These are phyloP conservation scores for Perodicticus potto DNA, from an alignment of 2,797 vertebrate species.

Conservation along the genomic window DNA sequence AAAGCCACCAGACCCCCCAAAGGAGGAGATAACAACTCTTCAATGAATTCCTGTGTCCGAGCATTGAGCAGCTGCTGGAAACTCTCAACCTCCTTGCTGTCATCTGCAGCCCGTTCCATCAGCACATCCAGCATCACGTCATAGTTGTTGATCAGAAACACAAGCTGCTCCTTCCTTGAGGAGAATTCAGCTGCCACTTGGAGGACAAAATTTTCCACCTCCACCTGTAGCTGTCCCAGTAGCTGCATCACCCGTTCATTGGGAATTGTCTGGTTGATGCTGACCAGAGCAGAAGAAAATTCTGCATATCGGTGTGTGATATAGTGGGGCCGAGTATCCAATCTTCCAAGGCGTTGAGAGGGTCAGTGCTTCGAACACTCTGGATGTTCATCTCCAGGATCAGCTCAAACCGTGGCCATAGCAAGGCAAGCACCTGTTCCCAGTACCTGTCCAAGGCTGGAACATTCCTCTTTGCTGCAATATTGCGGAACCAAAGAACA, in stretches of 20 bases:
- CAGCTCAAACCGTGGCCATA: slow-evolving; percentile 96
- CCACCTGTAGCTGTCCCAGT: slow-evolving; percentile 94
- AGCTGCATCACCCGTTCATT: slow-evolving; percentile 93
- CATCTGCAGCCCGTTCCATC: slow-evolving; percentile 95
- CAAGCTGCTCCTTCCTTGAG: slow-evolving; percentile 95
- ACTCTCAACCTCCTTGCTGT: slow-evolving; percentile 97
- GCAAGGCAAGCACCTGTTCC: slow-evolving; percentile 94
- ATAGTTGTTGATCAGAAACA: slow-evolving; percentile 98
- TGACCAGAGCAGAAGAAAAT: slow-evolving; percentile 96
- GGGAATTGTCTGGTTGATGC: slow-evolving; percentile 97
- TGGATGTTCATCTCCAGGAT: slow-evolving; percentile 97
- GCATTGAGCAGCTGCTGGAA: slow-evolving; percentile 96
- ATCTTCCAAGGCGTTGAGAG: slow-evolving; percentile 93
- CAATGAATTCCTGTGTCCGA: slow-evolving; percentile 95
- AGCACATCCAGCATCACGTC: slow-evolving; percentile 97
- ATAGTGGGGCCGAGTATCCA: slow-evolving; percentile 96
- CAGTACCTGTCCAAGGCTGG: slow-evolving; percentile 95
- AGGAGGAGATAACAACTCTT: slow-evolving; percentile 94
- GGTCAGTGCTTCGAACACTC: slow-evolving; percentile 95
- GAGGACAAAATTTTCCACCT: slow-evolving; percentile 97
- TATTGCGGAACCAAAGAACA: slow-evolving; percentile 93
- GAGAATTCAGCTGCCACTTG: slow-evolving; percentile 97
- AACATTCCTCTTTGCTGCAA: slow-evolving; percentile 93
- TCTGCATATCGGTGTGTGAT: slow-evolving; percentile 96
- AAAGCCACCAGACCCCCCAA: slow-evolving; percentile 97